These are phyloP conservation scores for Subanguina moxae DNA, from an alignment of 1,140 invertebrate genomes.

Conservation along the genomic window DNA sequence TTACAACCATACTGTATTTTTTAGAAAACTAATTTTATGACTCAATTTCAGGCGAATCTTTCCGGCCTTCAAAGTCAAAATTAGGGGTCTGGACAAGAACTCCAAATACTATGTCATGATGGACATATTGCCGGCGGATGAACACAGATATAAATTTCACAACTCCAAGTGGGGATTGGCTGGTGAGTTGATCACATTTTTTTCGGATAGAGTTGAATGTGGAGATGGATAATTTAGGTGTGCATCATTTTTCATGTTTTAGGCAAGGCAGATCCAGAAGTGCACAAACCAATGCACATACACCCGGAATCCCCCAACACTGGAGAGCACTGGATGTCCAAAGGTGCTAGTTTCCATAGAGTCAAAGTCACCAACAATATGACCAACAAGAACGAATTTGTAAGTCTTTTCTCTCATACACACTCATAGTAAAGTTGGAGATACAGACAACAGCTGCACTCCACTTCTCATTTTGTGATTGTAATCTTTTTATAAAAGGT, in stretches of 20 bases:
- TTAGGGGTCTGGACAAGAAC: slow-evolving; percentile 81
- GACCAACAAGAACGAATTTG: slow-evolving; percentile 94
- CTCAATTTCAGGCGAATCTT: slow-evolving; percentile 78
- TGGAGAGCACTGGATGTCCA: slow-evolving; percentile 96
- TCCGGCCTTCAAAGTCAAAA: slow-evolving; percentile 82
- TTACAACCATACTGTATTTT: neutral
- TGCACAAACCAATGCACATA: slow-evolving; percentile 78
- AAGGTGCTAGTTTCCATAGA: slow-evolving; percentile 94
- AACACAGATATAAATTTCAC: slow-evolving; percentile 95
- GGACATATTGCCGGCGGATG: slow-evolving; percentile 74
- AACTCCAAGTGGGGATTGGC: slow-evolving; percentile 66
- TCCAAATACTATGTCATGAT: slow-evolving; percentile 74
- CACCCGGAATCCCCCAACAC: slow-evolving; percentile 94
- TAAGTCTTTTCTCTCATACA: slow-evolving; percentile 66
- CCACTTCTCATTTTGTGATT: too few species aligned
- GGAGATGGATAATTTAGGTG: too few species aligned
- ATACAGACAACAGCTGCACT: too few species aligned
- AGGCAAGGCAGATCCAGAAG: slow-evolving; percentile 75
- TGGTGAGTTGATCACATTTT: slow-evolving; percentile 19
- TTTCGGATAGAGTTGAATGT: too few species aligned
- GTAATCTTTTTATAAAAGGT: too few species aligned
- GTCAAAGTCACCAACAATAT: slow-evolving; percentile 97
- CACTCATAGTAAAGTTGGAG: too few species aligned
- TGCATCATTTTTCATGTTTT: too few species aligned
- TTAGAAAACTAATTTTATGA: slow-evolving; percentile 1